Conservation (phyloP, 1,140 invertebrate species). For the Trigoniulus corallinus region DNA sequence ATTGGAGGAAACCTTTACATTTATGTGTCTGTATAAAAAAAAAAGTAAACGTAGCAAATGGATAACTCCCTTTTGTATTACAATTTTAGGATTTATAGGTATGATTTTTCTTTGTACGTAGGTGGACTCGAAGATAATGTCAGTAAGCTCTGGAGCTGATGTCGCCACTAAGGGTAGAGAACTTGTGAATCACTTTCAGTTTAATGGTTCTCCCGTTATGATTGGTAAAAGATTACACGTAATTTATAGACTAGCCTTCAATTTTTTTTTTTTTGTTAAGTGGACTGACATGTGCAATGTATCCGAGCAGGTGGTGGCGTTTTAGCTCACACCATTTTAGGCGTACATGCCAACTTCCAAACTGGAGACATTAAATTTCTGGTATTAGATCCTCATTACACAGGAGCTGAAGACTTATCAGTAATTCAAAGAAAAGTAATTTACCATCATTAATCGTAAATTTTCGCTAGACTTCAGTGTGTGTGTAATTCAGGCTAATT, state of each 20-base stretch:
- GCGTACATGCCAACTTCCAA: slow-evolving; percentile 66
- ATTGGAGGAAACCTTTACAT: background rate
- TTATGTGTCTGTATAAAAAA: too few species aligned
- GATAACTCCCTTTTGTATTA: too few species aligned
- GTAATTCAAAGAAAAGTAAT: slow-evolving; percentile 30
- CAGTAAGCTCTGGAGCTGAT: slow-evolving; percentile 66
- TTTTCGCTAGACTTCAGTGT: background rate
- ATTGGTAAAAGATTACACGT: slow-evolving; percentile 45
- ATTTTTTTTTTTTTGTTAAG: slow-evolving; percentile 13
- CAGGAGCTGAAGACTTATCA: slow-evolving; percentile 43
- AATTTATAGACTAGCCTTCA: too few species aligned
- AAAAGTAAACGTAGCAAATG: too few species aligned
- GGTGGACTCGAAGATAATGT: slow-evolving; percentile 65
- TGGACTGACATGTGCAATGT: background rate
- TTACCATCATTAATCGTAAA: background rate
- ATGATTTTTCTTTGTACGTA: slow-evolving; percentile 27
- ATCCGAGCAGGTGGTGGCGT: slow-evolving; percentile 89
- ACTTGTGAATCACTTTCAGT: slow-evolving; percentile 75
- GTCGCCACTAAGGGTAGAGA: slow-evolving; percentile 59
- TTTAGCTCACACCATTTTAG: slow-evolving; percentile 92
- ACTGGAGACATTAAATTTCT: slow-evolving; percentile 67
- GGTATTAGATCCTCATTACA: slow-evolving; percentile 96
- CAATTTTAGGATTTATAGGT: slow-evolving; percentile 13
- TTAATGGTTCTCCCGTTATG: slow-evolving; percentile 92
- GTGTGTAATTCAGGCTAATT: background rate